Percentiles rank a stretch among this genome's conserved stretches.
Evolutionary conservation across 2,888 invertebrate genomes (phyloP).

Genomic region (Tridacna gigas): DNA sequence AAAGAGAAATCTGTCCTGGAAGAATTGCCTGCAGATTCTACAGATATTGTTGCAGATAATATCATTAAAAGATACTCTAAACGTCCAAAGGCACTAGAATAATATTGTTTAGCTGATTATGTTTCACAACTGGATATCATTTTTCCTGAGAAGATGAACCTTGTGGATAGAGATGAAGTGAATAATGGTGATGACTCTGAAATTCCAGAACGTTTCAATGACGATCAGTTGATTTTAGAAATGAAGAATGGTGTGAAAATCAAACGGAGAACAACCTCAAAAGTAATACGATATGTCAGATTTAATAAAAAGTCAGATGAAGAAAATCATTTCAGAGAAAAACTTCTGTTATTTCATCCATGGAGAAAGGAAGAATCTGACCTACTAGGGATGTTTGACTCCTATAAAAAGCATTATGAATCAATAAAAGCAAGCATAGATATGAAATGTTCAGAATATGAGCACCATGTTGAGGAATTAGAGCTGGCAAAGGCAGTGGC

Average conservation of each 20-base stretch:
- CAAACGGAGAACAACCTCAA: too few relatives aligned
- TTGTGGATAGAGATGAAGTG: slow-evolving; percentile 27
- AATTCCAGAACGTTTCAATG: too few relatives aligned
- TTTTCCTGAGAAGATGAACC: too few relatives aligned
- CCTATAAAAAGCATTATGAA: slow-evolving; percentile 48
- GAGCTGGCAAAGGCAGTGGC: slow-evolving; percentile 46
- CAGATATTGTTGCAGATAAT: slow-evolving; percentile 45
- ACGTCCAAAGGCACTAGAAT: slow-evolving; percentile 31
- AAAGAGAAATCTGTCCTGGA: too few relatives aligned
- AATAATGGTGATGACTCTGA: slow-evolving; percentile 8
- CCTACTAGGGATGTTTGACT: slow-evolving; percentile 29
- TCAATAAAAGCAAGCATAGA: slow-evolving; percentile 26
- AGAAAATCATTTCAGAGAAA: too few relatives aligned
- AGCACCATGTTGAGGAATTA: slow-evolving; percentile 49
- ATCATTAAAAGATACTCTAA: too few relatives aligned
- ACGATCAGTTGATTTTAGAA: too few relatives aligned
- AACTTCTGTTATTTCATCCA: slow-evolving; percentile 49
- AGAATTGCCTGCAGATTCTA: slow-evolving; percentile 43
- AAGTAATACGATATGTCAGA: slow-evolving; percentile 29
- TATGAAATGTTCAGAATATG: too few relatives aligned
- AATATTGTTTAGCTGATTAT: too few relatives aligned
- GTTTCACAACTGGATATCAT: too few relatives aligned
- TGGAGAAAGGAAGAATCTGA: slow-evolving; percentile 55
- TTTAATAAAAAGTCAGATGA: slow-evolving; percentile 38
- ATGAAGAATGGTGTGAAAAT: too few relatives aligned